These are phyloP conservation scores for Telenomus remus DNA, from an alignment of 1,140 invertebrate species.

Conservation along the genomic window DNA sequence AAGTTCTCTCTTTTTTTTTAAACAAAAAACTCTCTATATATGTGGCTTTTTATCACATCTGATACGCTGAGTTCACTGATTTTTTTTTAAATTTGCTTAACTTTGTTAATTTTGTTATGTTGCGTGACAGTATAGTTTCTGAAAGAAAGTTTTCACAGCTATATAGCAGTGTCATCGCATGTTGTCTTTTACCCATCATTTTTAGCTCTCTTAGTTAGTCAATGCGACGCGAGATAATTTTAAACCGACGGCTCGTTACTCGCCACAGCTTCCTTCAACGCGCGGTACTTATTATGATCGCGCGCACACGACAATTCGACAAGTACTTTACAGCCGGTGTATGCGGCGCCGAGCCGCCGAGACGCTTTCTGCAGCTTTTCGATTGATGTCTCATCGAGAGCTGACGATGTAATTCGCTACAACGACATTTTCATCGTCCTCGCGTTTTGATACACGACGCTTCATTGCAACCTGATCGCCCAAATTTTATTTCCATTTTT, in stretches of 20 bases:
- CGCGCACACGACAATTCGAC: slow-evolving; percentile 52
- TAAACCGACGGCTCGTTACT: slow-evolving; percentile 55
- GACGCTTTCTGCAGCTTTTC: slow-evolving; percentile 45
- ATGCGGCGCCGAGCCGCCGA: slow-evolving; percentile 60
- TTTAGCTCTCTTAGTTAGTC: slow-evolving; percentile 52
- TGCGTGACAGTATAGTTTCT: background rate
- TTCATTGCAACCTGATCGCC: too few species aligned
- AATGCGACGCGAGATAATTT: slow-evolving; percentile 55
- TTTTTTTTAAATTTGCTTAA: too few species aligned
- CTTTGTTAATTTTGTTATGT: too few species aligned
- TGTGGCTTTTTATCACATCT: too few species aligned
- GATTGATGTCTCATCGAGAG: background rate
- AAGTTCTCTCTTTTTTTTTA: background rate
- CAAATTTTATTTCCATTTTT: too few species aligned
- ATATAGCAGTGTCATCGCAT: slow-evolving; percentile 10
- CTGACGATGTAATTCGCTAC: slow-evolving; percentile 7
- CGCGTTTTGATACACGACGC: too few species aligned
- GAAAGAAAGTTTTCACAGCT: slow-evolving; percentile 9
- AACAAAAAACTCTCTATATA: too few species aligned
- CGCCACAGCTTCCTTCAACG: slow-evolving; percentile 38
- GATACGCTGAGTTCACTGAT: too few species aligned
- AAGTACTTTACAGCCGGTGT: slow-evolving; percentile 44
- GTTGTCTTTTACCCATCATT: slow-evolving; percentile 54
- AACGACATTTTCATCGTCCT: too few species aligned
- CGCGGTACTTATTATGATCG: slow-evolving; percentile 54